Evolutionary conservation across 2,797 vertebrate species (phyloP).

Genomic region (Syngnathus rostellatus): DNA sequence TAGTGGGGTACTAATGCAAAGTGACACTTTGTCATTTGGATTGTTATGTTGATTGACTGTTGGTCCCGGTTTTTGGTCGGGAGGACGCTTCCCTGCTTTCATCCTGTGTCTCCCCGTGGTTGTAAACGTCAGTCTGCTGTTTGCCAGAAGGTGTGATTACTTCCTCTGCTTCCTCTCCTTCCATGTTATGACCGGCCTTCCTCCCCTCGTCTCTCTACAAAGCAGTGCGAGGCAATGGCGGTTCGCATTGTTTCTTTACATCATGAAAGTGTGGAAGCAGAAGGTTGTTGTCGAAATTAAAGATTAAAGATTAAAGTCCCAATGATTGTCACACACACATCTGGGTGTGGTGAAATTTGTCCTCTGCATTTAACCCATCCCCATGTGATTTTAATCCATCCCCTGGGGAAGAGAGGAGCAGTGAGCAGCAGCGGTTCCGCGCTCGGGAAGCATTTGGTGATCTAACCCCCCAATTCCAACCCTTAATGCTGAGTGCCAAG

Average conservation of each 20-base stretch:
- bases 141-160: conserved; percentile 58
- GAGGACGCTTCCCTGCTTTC: conserved; percentile 32
- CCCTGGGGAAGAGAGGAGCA: too few species aligned
- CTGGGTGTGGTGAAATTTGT: too few species aligned
- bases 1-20: background rate
- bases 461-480: too few species aligned
- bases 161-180: conserved; percentile 41
- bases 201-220: conserved; percentile 26
- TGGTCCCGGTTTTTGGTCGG: conserved; percentile 1
- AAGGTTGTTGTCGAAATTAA: conserved; percentile 19
- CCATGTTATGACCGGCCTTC: conserved; percentile 47
- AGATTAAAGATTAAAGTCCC: too few species aligned
- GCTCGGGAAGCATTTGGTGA: too few species aligned
- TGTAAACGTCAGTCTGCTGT: conserved; percentile 50
- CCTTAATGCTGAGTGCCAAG: too few species aligned
- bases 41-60: conserved; percentile 8
- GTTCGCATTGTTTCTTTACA: conserved; percentile 41
- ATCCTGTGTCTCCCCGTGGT: conserved; percentile 34
- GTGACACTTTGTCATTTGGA: conserved; percentile 3
- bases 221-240: conserved; percentile 45
- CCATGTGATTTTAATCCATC: too few species aligned
- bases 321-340: too few species aligned
- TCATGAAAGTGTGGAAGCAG: conserved; percentile 50
- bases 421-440: too few species aligned
- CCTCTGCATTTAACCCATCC: too few species aligned